Evolutionary conservation across 2,113 vertebrate genomes (phyloP), one percentile per base, ranked within the genome.

Genomic region (Brachypodius melanocephalos): DNA sequence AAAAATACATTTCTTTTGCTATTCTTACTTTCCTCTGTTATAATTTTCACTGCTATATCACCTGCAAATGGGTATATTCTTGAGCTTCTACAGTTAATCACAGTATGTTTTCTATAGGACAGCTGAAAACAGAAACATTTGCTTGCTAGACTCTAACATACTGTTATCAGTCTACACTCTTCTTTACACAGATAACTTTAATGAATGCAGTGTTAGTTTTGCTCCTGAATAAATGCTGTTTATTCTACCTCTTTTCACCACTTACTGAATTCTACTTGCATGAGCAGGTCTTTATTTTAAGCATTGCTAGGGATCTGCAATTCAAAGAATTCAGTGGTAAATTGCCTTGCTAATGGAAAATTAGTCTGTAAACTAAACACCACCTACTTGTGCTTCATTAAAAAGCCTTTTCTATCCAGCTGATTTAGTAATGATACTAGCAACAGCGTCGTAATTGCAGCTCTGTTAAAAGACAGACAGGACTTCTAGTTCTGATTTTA

Each of bases 331-430:
- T 66, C 34, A 65, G 66, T 31, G 21, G 66, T 52, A 93, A 95
- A 93, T 73, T 90, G 82, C 58, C 17, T 85, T 72, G 48, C 58
- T 93, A 92, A 93, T 52, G 62, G 66, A 93, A 85, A 92, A 93
- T 52, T 72, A 72, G 57, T 79, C 62, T 90, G 62, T 52, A 92
- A 93, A 75, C 57, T 28, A 82, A 95, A 72, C 7, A 82, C 45
- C 57, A 88, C 62, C 74, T 88, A 92, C 82, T 62, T 40, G 43
- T 67, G 52, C 71, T 93, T 92, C 85, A 83, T 88, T 72, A 93
- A 69, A 90, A 95, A 88, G n/a, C 17, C 67, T 88, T 85, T 95
- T 85, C 67, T 29, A 90, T 45, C 62, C 78, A 88, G 43, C 61
- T 92, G 82, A 72, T 79, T 85, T 3, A 29, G 14, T 76, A 79